Conservation (phyloP, 1,140 invertebrate species). For the Drosophila quadrilineata region DNA sequence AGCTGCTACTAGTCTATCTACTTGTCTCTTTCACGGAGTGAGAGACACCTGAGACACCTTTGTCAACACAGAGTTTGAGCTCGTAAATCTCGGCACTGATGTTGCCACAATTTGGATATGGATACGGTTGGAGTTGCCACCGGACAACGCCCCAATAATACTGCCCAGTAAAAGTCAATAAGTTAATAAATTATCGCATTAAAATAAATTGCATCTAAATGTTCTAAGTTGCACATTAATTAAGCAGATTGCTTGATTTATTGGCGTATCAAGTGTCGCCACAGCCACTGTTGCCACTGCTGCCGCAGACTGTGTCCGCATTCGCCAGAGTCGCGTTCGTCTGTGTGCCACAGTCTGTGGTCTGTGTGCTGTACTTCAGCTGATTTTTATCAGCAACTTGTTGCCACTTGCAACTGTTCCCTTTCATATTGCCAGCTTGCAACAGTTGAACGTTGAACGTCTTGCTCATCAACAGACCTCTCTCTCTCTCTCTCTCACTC, state of each 20-base stretch:
- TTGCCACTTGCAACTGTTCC: conserved; percentile 14
- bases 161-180: conserved; percentile 73
- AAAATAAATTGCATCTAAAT: conserved; percentile 81
- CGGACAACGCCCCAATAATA: conserved; percentile 27
- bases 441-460: conserved; percentile 24
- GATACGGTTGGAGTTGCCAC: neutral
- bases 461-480: conserved; percentile 30
- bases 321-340: too few relatives aligned
- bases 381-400: conserved; percentile 58
- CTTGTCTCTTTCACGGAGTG: conserved; percentile 51
- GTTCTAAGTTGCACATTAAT: conserved; percentile 81
- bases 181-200: conserved; percentile 81
- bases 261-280: conserved; percentile 80
- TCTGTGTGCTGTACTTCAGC: conserved; percentile 49
- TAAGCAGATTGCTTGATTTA: conserved; percentile 81
- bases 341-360: conserved; percentile 13
- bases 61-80: conserved; percentile 78
- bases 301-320: neutral
- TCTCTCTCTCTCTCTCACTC: neutral
- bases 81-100: conserved; percentile 62
- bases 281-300: conserved; percentile 4
- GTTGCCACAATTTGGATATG: conserved; percentile 30
- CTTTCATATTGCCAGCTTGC: conserved; percentile 41
- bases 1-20: conserved; percentile 23
- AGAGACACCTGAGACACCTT: conserved; percentile 62